Evolutionary conservation across 2,797 vertebrate genomes (phyloP).

Genomic region (Sebastolobus alascanus): DNA sequence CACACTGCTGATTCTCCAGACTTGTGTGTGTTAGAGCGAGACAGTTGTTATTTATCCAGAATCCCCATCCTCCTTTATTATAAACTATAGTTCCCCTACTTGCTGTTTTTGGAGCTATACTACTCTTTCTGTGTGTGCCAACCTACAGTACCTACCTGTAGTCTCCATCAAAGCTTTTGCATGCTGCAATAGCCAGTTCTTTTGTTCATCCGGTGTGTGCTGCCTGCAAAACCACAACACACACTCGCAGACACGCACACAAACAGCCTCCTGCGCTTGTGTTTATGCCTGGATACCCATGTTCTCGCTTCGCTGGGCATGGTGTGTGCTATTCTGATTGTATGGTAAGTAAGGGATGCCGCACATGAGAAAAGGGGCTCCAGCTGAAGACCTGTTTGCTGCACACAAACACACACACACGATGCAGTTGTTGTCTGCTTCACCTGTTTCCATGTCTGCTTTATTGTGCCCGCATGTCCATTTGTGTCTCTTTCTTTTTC

Average conservation of each 20-base stretch:
- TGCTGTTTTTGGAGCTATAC: background rate
- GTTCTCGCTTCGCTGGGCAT: slow-evolving; percentile 37
- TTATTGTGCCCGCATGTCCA: slow-evolving; percentile 3
- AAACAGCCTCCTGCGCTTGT: slow-evolving; percentile 17
- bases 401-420: slow-evolving; percentile 25
- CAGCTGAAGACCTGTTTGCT: slow-evolving; percentile 47
- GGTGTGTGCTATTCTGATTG: slow-evolving; percentile 22
- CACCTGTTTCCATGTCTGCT: slow-evolving; percentile 15
- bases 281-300: slow-evolving; percentile 43
- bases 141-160: slow-evolving; percentile 50
- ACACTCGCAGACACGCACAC: background rate
- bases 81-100: background rate
- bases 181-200: slow-evolving; percentile 59
- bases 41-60: background rate
- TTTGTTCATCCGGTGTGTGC: slow-evolving; percentile 67
- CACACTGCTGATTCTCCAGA: slow-evolving; percentile 17
- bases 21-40: slow-evolving; percentile 2
- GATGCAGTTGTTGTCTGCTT: slow-evolving; percentile 46
- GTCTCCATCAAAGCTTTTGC: slow-evolving; percentile 37
- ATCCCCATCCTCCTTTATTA: background rate
- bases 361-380: slow-evolving; percentile 28
- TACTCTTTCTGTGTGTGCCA: slow-evolving; percentile 2
- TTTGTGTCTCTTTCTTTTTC: background rate
- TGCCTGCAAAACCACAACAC: slow-evolving; percentile 42
- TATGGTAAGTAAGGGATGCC: slow-evolving; percentile 31